A percentile compares a stretch with the other conserved stretches of the same genome.
phyloP scores from a whole-genome alignment of 2,888 invertebrate species.

The Drosophila neotestacea region DNA sequence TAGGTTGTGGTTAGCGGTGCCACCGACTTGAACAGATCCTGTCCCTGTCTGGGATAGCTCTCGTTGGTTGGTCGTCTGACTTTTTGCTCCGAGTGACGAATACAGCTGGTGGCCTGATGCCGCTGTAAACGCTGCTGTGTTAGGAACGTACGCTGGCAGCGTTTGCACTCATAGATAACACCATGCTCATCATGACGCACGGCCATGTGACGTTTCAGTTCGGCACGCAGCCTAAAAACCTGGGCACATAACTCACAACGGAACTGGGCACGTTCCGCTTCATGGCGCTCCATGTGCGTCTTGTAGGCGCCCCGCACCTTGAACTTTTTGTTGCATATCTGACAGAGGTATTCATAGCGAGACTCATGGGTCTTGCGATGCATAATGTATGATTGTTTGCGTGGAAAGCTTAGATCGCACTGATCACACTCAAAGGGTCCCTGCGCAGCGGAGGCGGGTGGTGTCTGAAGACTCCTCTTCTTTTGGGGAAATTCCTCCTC shows the following conservation, averaged over 20 bases:
- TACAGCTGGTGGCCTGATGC: constrained; percentile 73
- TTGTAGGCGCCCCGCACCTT: constrained; percentile 85
- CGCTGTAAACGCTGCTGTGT: constrained; percentile 79
- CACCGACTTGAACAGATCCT: constrained; percentile 85
- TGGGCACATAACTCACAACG: constrained; percentile 68
- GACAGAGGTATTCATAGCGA: constrained; percentile 83
- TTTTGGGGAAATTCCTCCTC: constrained; percentile 47
- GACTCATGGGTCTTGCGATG: constrained; percentile 86
- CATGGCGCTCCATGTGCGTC: constrained; percentile 85
- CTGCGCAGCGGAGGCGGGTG: constrained; percentile 37
- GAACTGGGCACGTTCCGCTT: constrained; percentile 71
- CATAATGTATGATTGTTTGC: constrained; percentile 86
- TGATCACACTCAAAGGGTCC: constrained; percentile 75
- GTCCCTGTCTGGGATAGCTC: constrained; percentile 75
- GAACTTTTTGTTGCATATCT: constrained; percentile 85
- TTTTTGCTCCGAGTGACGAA: constrained; percentile 52
- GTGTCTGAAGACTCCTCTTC: constrained; percentile 47
- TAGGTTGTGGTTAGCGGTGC: constrained; percentile 86
- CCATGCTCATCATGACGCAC: constrained; percentile 80
- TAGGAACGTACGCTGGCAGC: constrained; percentile 83
- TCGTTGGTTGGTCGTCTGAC: constrained; percentile 48
- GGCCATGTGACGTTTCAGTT: constrained; percentile 82
- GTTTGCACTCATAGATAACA: constrained; percentile 81
- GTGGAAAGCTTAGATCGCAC: constrained; percentile 86
- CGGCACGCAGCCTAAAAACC: constrained; percentile 79